A percentile compares a stretch with the other conserved stretches of the same genome.
Evolutionary conservation across 2,113 vertebrate species (phyloP).

Genomic region (Chaenogobius annularis): DNA sequence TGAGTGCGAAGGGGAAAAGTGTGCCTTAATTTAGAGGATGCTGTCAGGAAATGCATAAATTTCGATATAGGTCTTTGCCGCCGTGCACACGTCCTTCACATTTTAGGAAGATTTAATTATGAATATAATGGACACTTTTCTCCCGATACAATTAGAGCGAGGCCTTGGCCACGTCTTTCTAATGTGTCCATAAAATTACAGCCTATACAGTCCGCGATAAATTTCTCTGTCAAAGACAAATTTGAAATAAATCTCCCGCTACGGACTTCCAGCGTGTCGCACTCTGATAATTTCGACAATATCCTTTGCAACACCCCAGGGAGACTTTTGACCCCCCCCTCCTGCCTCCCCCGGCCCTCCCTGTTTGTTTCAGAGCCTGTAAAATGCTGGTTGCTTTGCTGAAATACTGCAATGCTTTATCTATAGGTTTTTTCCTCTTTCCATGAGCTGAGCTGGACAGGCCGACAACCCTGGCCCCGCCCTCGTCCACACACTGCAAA

Average conservation of each 20-base stretch:
- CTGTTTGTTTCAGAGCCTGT: constrained; percentile 71
- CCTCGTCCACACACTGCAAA: constrained; percentile 3
- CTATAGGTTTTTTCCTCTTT: constrained; percentile 40
- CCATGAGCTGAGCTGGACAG: constrained; percentile 10
- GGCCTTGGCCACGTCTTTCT: constrained; percentile 17
- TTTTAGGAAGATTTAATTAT: constrained; percentile 1
- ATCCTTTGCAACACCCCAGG: constrained; percentile 72
- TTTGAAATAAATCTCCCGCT: constrained; percentile 70
- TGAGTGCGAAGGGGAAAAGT: not conserved
- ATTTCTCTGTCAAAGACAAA: constrained; percentile 73
- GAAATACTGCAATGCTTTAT: constrained; percentile 77
- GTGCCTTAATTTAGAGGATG: not conserved
- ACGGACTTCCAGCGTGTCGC: constrained; percentile 69
- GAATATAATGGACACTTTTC: not conserved
- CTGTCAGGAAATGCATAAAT: not conserved
- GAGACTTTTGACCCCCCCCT: constrained; percentile 60
- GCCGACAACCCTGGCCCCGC: constrained; percentile 7
- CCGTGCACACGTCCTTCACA: not conserved
- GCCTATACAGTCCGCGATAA: constrained; percentile 54
- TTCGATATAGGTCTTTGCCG: not conserved
- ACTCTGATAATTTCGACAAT: constrained; percentile 76
- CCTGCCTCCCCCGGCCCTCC: constrained; percentile 41
- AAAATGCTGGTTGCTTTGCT: constrained; percentile 77
- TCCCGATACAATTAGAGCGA: not conserved
- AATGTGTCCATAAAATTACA: constrained; percentile 51